A percentile compares a stretch with the other conserved stretches of the same genome.
These are phyloP conservation scores for Tenualosa ilisha DNA, from an alignment of 2,797 vertebrate genomes.

Conservation along the genomic window DNA sequence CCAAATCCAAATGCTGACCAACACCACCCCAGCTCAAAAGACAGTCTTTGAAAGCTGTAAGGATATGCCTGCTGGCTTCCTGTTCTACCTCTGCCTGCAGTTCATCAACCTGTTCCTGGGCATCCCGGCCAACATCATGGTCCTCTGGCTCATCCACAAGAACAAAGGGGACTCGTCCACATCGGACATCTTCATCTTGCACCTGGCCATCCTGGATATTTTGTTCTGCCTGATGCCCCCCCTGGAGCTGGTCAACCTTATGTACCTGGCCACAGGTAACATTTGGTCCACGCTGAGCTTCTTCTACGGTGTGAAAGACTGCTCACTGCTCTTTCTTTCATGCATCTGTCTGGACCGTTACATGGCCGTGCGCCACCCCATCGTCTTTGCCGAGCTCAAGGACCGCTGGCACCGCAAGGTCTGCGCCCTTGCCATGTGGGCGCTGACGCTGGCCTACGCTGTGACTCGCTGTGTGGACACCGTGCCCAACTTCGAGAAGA, in stretches of 20 bases:
- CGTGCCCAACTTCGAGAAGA: slow-evolving; percentile 22
- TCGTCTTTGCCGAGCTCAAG: slow-evolving; percentile 30
- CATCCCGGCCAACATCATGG: slow-evolving; percentile 74
- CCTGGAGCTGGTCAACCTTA: slow-evolving; percentile 67
- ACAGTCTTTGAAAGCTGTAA: slow-evolving; percentile 63
- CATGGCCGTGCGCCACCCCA: slow-evolving; percentile 35
- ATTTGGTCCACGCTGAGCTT: slow-evolving; percentile 70
- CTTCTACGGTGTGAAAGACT: slow-evolving; percentile 76
- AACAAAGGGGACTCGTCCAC: slow-evolving; percentile 72
- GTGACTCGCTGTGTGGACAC: neutral
- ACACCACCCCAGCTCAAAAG: slow-evolving; percentile 30
- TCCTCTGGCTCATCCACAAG: slow-evolving; percentile 74
- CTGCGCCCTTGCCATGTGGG: slow-evolving; percentile 17
- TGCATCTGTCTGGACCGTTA: slow-evolving; percentile 44
- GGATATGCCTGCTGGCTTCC: slow-evolving; percentile 61
- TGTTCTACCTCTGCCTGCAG: slow-evolving; percentile 74
- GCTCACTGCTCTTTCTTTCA: slow-evolving; percentile 53
- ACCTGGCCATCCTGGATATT: slow-evolving; percentile 71
- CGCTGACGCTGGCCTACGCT: slow-evolving; percentile 25
- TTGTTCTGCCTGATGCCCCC: slow-evolving; percentile 75
- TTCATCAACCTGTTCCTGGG: slow-evolving; percentile 77
- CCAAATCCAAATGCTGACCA: slow-evolving; percentile 49
- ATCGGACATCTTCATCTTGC: slow-evolving; percentile 74
- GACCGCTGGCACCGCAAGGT: neutral
- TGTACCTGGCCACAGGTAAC: slow-evolving; percentile 63